Evolutionary conservation across 2,113 vertebrate genomes (phyloP), one percentile per base, ranked within the genome.

Genomic region (Corvus cornix): DNA sequence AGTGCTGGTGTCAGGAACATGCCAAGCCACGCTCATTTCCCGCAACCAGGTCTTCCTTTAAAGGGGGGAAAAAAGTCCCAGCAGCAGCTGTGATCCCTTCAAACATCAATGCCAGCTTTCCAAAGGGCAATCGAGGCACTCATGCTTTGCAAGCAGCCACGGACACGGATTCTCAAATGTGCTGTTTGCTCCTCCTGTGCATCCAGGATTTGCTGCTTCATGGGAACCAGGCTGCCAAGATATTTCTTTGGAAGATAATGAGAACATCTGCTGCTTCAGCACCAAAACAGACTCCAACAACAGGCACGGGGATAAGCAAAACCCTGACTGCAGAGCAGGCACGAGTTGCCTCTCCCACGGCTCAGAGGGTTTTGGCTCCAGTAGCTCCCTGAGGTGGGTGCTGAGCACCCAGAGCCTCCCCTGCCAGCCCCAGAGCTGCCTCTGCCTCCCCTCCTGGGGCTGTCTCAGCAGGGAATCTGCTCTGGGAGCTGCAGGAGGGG

Each of bases 261-360:
- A 84, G 92, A 96, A 96, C 92, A 96, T 90, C 92, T 96, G 92
- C 93, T 96, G 85, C 93, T 90, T 81, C 90, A 96, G 82, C 93
- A 96, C 95, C 92, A 81, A 48, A 93, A 85, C 70, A 68, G 35
- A 1, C 72, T 90, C 59, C 21, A 63, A 81, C 90, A 60, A 16
- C 44, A 44, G 87, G 79, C 78, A 69, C 4, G 7, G 79, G 55
- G 83, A 53, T 5, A 24, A 87, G 75, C 78, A 58, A 37, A 90
- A 46, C 13, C 46, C 64, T 76, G 13, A 19, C 79, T 90, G 82
- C 48, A 39, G 56, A 93, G 91, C 81, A 44, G 24, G 17, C 49
- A 30, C 67, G 84, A 83, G 83, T 37, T 8, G 39, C 35, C 27
- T 70, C 51, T 55, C 67, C 41, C 70, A 23, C 0, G 0, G 21